phyloP scores from a whole-genome alignment of 2,113 vertebrate genomes.

The Bubalus kerabau region DNA sequence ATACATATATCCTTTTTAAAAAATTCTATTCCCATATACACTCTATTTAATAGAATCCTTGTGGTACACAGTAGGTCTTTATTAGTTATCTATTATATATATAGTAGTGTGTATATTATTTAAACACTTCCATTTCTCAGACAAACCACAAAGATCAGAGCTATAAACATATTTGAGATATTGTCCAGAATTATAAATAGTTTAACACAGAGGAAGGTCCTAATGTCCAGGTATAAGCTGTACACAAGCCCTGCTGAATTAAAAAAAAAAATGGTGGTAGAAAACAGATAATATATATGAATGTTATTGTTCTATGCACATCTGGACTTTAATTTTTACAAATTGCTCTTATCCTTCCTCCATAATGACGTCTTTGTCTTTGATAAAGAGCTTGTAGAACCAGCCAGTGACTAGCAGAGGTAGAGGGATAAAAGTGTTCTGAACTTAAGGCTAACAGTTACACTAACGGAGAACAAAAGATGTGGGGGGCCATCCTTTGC shows the following conservation, averaged over 20 bases:
- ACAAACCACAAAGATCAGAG: neutral
- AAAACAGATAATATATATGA: neutral
- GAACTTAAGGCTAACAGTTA: neutral
- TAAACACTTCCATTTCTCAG: neutral
- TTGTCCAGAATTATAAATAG: neutral
- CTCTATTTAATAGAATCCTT: neutral
- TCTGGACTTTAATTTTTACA: neutral
- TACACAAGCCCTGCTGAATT: neutral
- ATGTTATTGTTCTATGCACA: neutral
- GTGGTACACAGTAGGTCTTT: neutral
- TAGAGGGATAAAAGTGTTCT: neutral
- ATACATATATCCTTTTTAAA: neutral
- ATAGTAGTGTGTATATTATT: neutral
- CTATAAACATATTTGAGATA: neutral
- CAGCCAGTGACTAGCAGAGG: neutral
- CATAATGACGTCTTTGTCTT: neutral
- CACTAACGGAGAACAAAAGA: neutral
- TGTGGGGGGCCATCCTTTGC: neutral
- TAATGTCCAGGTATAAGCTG: neutral
- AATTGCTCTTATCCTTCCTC: neutral
- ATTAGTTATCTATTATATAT: neutral
- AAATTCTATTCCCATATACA: neutral
- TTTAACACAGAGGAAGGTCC: neutral
- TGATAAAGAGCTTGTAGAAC: neutral
- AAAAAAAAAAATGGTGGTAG: neutral